Evolutionary conservation across 2,113 vertebrate genomes (phyloP), one percentile per base, ranked within the genome.

Genomic region (Cyrtonyx montezumae): DNA sequence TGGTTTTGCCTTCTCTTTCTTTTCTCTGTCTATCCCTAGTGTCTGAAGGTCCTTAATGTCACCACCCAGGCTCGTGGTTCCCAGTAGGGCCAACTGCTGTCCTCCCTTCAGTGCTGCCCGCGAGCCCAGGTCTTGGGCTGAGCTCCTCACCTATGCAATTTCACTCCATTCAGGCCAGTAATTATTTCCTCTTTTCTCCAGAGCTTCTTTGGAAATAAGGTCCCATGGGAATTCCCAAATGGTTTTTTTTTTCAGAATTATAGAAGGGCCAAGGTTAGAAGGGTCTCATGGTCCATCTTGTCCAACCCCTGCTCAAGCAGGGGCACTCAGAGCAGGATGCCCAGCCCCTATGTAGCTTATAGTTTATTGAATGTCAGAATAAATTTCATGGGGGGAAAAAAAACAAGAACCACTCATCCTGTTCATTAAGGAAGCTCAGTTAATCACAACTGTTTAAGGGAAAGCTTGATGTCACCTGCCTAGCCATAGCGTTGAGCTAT

Each of bases 371-470:
- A 73, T 34, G 51, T 55, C 68, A 74, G 1, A 40, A 6, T 62
- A 19, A 87, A 37, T 34, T 42, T 77, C 26, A 6, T 40, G 46
- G 37, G 34, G 22, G 15, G 17, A 6, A 18, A 53, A 21, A 61
- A 62, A 45, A 28, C 13, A 1, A 5, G 11, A 40, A 40, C 10
- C 1, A 17, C 11, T 18, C 58, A 43, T 86, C 48, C 40, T 84
- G 16, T 71, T 90, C 32, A 6, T 83, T 85, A 28, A 53, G 56
- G 87, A 78, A 80, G 28, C 73, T 78, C 40, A 42, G 70, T 91
- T 93, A 83, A 81, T 63, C 34, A 21, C 26, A 23, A 34, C 46
- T 88, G 84, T 80, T 89, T 91, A 91, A 94, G 89, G 87, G 46
- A 37, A 82, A 87, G 37, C 71, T 70, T 82, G 75, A 76, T 56